These are phyloP conservation scores for Odontophorus gujanensis DNA, from an alignment of 2,113 vertebrate genomes.

Conservation along the genomic window DNA sequence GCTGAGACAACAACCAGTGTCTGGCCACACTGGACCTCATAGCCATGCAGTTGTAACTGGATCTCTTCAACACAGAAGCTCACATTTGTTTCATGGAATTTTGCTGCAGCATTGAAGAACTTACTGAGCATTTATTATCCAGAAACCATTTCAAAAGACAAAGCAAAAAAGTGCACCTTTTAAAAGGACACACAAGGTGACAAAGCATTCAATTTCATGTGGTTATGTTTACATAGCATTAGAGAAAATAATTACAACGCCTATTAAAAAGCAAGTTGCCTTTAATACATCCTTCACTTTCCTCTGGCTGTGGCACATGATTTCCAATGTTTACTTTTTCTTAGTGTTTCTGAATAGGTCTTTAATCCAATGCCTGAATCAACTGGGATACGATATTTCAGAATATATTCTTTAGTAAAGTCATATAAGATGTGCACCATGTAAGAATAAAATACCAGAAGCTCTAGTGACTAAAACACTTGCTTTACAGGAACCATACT, in stretches of 20 bases:
- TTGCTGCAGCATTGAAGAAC: background rate
- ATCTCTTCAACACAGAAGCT: background rate
- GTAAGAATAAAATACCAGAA: conserved; percentile 48
- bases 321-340: conserved; percentile 74
- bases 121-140: background rate
- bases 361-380: conserved; percentile 53
- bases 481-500: background rate
- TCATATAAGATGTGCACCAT: background rate
- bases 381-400: conserved; percentile 4
- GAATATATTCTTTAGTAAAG: conserved; percentile 14
- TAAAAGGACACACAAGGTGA: conserved; percentile 8
- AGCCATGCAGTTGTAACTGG: fast-evolving
- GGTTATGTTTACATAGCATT: background rate
- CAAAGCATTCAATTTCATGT: background rate
- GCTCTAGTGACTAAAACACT: background rate
- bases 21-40: background rate
- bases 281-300: conserved; percentile 62
- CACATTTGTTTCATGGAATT: background rate
- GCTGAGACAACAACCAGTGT: background rate
- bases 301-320: conserved; percentile 39
- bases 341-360: conserved; percentile 42
- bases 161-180: background rate
- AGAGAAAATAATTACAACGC: conserved; percentile 67
- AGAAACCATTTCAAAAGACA: background rate
- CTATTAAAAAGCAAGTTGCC: conserved; percentile 68